Base-by-base conservation (phyloP, 2,888 invertebrate species). In the Brenthis daphne region DNA sequence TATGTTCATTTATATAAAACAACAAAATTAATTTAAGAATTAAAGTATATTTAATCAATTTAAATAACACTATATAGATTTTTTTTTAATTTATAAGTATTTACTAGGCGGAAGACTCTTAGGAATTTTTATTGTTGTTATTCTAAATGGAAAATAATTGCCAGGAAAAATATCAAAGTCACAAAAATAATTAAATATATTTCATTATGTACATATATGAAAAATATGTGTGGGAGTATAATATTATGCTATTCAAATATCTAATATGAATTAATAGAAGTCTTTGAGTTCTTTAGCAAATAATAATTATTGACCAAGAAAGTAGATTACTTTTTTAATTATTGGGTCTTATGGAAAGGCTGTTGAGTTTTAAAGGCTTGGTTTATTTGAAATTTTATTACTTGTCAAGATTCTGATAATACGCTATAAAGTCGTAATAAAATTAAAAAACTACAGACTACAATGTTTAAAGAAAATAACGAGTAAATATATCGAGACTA, bases 101-200 rank as follows among this genome's bases (percentile, higher is more conserved):
- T 50, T 13, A 48, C 24, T 50, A 48, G 13, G 20, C 61, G 61
- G 61, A 66, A 66, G 66, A 53, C 29, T 53, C 5, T n/a, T 29
- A 60, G 47, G 58, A 66, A 55, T 60, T 60, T 61, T 50, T 50
- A 67, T 67, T 61, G 33, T 67, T 60, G 33, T 37, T 29, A 29
- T 55, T 61, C 54, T 58, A 47, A 53, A 20, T 66, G 29, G 29
- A 33, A 33, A n/a, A 57, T 51, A 65, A 65, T 65, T 65, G 65
- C 33, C 24, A n/a, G 51, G n/a, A 65, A 51, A 20, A 37, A 51
- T 57, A 56, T 48, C n/a, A 55, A 64, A 43, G 64, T 56, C 24
- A 55, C 29, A 24, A 20, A 24, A 55, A 55, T 55, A 55, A 50
- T 57, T 24, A 63, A 43, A 12, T 2, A 6, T 53, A 43, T 61